phyloP scores from a whole-genome alignment of 1,140 invertebrate genomes.

The Drosophila arawakana region DNA sequence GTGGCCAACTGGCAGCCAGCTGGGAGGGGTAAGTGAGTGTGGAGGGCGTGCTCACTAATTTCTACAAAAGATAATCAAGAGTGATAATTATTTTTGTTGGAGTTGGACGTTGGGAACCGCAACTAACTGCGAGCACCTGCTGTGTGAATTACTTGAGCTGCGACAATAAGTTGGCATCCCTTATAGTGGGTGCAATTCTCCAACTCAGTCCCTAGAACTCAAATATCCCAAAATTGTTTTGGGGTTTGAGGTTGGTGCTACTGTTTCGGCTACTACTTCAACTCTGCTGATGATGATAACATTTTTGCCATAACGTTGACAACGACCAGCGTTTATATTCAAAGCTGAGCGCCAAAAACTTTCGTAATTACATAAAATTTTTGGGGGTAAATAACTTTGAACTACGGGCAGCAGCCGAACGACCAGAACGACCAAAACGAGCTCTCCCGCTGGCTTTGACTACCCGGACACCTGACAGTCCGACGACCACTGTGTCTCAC shows the following conservation, averaged over 20 bases:
- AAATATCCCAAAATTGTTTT: conserved; percentile 43
- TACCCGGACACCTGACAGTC: conserved; percentile 73
- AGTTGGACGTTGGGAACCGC: conserved; percentile 69
- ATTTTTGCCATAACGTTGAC: conserved; percentile 78
- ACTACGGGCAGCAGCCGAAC: conserved; percentile 44
- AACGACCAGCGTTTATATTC: conserved; percentile 74
- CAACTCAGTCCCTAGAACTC: neutral
- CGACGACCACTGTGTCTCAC: neutral
- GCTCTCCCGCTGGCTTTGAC: conserved; percentile 44
- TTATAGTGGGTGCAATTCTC: neutral
- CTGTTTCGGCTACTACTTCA: neutral
- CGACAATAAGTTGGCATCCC: conserved; percentile 74
- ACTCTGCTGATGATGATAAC: conserved; percentile 70
- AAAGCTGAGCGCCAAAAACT: conserved; percentile 73
- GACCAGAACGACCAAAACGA: conserved; percentile 2
- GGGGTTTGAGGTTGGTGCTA: conserved; percentile 50
- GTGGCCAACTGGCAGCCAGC: neutral
- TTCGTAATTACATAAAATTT: conserved; percentile 82
- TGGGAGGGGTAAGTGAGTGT: conserved; percentile 6
- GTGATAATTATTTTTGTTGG: conserved; percentile 82
- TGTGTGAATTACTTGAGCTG: conserved; percentile 80
- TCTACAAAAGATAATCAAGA: conserved; percentile 81
- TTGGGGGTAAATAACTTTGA: conserved; percentile 81
- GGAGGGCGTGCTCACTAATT: conserved; percentile 70
- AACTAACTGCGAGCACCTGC: conserved; percentile 80